Evolutionary conservation across 1,140 invertebrate genomes (phyloP).

Genomic region (Anastrepha obliqua): DNA sequence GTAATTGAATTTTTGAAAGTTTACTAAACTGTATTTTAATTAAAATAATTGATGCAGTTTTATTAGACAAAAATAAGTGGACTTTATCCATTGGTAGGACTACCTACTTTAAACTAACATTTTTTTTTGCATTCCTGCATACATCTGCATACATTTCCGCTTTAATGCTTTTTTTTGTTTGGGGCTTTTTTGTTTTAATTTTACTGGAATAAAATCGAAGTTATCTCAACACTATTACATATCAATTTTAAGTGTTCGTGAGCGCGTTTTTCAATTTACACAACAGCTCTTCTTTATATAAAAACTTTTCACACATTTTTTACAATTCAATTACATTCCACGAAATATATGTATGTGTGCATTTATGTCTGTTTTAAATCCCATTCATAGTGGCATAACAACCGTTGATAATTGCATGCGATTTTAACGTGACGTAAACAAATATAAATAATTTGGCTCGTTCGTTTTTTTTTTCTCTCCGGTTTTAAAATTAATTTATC

Average conservation of each 20-base stretch:
- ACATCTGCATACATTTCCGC: too few relatives aligned
- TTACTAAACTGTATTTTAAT: too few relatives aligned
- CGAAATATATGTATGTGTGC: not conserved
- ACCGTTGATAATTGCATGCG: not conserved
- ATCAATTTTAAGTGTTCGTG: not conserved
- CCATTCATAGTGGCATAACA: not conserved
- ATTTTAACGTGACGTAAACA: not conserved
- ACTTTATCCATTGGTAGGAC: too few relatives aligned
- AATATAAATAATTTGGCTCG: not conserved
- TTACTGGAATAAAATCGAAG: too few relatives aligned
- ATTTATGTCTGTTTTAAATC: not conserved
- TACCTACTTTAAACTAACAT: too few relatives aligned
- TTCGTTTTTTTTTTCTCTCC: not conserved
- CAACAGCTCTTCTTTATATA: not conserved
- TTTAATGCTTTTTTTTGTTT: too few relatives aligned
- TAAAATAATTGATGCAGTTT: too few relatives aligned
- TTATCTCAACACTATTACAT: too few relatives aligned
- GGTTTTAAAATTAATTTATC: slow-evolving; percentile 21
- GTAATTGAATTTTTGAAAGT: too few relatives aligned
- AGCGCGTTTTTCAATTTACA: not conserved
- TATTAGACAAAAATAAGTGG: too few relatives aligned
- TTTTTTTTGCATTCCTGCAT: too few relatives aligned
- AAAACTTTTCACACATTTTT: not conserved
- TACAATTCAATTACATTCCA: slow-evolving; percentile 7
- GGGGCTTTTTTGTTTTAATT: too few relatives aligned